Base-by-base conservation (phyloP, 2,797 vertebrate species). In the Natrix natrix region DNA sequence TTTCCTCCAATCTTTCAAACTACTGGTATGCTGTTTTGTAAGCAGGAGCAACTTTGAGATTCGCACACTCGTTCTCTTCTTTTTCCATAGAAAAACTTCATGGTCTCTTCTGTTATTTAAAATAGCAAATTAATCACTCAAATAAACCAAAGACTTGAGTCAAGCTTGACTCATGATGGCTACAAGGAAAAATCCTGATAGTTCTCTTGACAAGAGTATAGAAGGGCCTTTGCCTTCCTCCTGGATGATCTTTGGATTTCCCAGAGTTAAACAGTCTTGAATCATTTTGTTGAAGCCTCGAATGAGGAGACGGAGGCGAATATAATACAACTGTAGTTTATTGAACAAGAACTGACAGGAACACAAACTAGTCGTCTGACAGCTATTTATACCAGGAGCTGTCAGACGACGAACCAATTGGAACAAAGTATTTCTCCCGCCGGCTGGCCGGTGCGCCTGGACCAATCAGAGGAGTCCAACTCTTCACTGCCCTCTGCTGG, bases 1-100 rank as follows among this genome's bases (percentile, higher is more conserved):
- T 69, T 89, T 94, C 20, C 89, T 92, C 48, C 26, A 22, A 90
- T n/a, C 37, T 91, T 92, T 91, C 89, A 86, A 22, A n/a, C 43
- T 32, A 37, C 32, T 37, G 32, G 32, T 37, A 2, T 28, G 52
- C 22, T 43, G 20, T 22, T 87, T 92, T 57, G 32, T 88, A 54
- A 83, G 55, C 17, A 69, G 59, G 90, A 89, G 43, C 88, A 92
- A 90, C 60, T 93, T 92, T 43, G 54, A 57, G 32, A 86, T n/a
- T 55, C 52, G 2, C 90, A 28, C 74, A 16, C 8, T 48, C 8
- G 0, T 78, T 28, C n/a, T 32, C 66, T 60, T 37, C 90, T 8
- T 57, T 66, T 59, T 60, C 90, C 63, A 52, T 26, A 24, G 48
- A 56, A 87, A 93, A 89, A 37, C 28, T 52, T 88, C 88, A 90